Conservation (phyloP, 1,140 invertebrate genomes). For the Hirudo medicinalis region DNA sequence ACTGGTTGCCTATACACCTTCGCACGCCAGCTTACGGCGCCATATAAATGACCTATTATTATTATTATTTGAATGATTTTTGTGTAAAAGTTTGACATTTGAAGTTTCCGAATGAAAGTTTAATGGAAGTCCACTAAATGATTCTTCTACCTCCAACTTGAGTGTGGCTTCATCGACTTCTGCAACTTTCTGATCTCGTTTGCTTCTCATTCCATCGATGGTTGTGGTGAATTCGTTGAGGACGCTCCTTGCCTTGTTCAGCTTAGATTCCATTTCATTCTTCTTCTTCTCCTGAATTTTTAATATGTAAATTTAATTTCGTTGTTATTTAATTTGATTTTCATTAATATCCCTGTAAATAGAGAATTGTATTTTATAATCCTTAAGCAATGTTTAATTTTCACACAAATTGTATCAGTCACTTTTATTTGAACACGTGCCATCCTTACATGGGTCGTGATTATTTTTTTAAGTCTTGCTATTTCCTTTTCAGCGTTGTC, state of each 20-base stretch:
- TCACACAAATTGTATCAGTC: too few species aligned
- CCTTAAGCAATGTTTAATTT: too few species aligned
- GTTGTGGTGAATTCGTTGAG: conserved; percentile 83
- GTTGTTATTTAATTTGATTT: conserved; percentile 1
- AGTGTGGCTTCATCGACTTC: conserved; percentile 75
- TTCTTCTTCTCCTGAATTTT: conserved; percentile 57
- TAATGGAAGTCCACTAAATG: too few species aligned
- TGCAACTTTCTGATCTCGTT: conserved; percentile 69
- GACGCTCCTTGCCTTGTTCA: conserved; percentile 69
- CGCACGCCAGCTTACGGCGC: too few species aligned
- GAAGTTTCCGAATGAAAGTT: too few species aligned
- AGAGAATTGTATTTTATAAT: neutral
- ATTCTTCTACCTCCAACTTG: conserved; percentile 35
- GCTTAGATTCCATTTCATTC: conserved; percentile 69
- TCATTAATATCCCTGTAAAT: neutral
- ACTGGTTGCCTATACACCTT: too few species aligned
- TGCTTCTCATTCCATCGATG: conserved; percentile 81
- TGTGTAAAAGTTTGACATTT: too few species aligned
- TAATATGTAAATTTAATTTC: neutral
- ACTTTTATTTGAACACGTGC: too few species aligned
- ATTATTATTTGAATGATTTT: too few species aligned
- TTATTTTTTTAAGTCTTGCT: conserved; percentile 58
- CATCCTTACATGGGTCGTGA: conserved; percentile 53
- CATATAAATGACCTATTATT: too few species aligned
- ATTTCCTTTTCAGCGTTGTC: conserved; percentile 32